phyloP scores from a whole-genome alignment of 2,888 invertebrate species.

The Lepidonotus clava region DNA sequence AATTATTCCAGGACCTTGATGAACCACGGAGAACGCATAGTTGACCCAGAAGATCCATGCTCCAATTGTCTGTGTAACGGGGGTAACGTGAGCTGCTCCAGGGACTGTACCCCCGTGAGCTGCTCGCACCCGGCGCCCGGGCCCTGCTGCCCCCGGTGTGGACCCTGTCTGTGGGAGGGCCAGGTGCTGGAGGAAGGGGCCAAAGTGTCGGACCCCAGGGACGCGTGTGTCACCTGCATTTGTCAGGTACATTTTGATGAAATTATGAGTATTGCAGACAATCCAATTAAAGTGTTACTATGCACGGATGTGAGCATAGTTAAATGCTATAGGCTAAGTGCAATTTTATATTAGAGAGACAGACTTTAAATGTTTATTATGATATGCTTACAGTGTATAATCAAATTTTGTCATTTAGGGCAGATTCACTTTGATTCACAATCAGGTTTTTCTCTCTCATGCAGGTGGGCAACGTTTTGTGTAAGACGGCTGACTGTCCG shows the following conservation, averaged over 20 bases:
- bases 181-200: not conserved
- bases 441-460: too few species aligned
- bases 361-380: too few species aligned
- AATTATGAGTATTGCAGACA: not conserved
- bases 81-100: slow-evolving; percentile 31
- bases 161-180: not conserved
- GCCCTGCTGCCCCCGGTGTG: slow-evolving; percentile 8
- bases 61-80: not conserved
- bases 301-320: too few species aligned
- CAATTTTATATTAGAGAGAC: too few species aligned
- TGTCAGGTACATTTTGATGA: too few species aligned
- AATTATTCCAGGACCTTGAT: not conserved
- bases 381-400: too few species aligned
- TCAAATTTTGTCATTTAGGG: too few species aligned
- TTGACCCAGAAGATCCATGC: not conserved
- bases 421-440: too few species aligned
- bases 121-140: slow-evolving; percentile 44
- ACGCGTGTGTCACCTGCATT: not conserved
- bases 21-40: not conserved
- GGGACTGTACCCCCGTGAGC: not conserved
- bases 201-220: not conserved
- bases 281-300: not conserved
- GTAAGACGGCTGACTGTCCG: too few species aligned
- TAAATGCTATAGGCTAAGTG: too few species aligned
- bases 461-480: too few species aligned